A percentile compares a stretch with the other conserved stretches of the same genome.
These are phyloP conservation scores for Muscicapa comitata DNA, from an alignment of 2,797 vertebrate genomes.

Conservation along the genomic window DNA sequence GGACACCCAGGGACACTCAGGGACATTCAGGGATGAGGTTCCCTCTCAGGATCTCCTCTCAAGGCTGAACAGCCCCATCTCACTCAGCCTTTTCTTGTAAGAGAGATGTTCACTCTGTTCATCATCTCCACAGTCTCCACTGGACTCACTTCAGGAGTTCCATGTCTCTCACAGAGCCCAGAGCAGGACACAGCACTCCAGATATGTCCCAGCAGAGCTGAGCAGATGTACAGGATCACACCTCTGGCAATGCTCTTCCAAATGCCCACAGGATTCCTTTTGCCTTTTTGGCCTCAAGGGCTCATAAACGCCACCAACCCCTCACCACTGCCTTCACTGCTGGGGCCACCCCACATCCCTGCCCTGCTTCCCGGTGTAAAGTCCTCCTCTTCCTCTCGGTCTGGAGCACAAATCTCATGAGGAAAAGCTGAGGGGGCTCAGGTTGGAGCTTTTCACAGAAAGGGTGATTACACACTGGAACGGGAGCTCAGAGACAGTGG, in stretches of 20 bases:
- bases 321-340: background rate
- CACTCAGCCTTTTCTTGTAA: background rate
- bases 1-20: background rate
- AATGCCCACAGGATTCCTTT: background rate
- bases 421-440: background rate
- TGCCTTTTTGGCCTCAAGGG: background rate
- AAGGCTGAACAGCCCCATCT: background rate
- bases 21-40: rapidly evolving
- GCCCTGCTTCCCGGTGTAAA: rapidly evolving
- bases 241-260: background rate
- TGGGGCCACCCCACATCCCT: background rate
- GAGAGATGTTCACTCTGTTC: background rate
- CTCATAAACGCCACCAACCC: background rate
- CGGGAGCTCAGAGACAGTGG: background rate
- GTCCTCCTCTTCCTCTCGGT: background rate
- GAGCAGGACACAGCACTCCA: no score
- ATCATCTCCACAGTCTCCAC: background rate
- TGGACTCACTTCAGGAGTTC: background rate
- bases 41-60: background rate
- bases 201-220: background rate
- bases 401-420: background rate
- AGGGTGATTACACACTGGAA: background rate
- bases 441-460: background rate
- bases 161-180: background rate
- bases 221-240: background rate